A percentile compares a stretch with the other conserved stretches of the same genome.
Conservation (phyloP, 2,888 invertebrate genomes). For the Acheta domesticus region DNA sequence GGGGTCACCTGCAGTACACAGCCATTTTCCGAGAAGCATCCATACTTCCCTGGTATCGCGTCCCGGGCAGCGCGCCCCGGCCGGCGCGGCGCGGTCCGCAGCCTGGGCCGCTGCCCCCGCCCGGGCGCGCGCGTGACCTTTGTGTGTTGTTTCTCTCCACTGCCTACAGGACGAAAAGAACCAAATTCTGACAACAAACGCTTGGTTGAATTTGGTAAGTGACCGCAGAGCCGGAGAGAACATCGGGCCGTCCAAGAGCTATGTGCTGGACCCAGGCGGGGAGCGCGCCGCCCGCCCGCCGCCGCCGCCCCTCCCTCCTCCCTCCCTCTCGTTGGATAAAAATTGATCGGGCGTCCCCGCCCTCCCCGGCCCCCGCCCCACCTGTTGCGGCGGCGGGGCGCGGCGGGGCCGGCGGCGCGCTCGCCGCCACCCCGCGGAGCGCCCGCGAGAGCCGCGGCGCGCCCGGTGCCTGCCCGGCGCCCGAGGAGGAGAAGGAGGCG, state of each 20-base stretch:
- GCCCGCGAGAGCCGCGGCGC: not conserved
- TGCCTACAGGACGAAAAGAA: conserved; percentile 97
- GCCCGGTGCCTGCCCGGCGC: not conserved
- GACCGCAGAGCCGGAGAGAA: conserved; percentile 45
- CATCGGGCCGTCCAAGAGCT: not conserved
- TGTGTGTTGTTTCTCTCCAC: conserved; percentile 52
- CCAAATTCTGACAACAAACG: conserved; percentile 96
- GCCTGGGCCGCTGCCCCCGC: too few relatives aligned
- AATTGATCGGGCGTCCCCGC: too few relatives aligned
- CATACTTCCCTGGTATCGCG: too few relatives aligned
- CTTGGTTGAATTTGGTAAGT: conserved; percentile 98
- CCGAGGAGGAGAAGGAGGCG: not conserved
- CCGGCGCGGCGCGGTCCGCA: too few relatives aligned
- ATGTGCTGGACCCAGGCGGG: not conserved
- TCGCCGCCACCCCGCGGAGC: not conserved
- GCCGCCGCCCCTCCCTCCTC: not conserved
- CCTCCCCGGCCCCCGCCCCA: not conserved
- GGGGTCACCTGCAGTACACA: too few relatives aligned
- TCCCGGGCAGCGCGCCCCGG: too few relatives aligned
- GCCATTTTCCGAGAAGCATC: too few relatives aligned
- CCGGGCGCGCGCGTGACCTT: not conserved
- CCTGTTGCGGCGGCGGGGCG: not conserved
- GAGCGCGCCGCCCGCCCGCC: not conserved
- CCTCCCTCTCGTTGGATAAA: not conserved
- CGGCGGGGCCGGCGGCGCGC: not conserved